phyloP scores from a whole-genome alignment of 1,140 invertebrate species.

The Gonatopus flavifemur region DNA sequence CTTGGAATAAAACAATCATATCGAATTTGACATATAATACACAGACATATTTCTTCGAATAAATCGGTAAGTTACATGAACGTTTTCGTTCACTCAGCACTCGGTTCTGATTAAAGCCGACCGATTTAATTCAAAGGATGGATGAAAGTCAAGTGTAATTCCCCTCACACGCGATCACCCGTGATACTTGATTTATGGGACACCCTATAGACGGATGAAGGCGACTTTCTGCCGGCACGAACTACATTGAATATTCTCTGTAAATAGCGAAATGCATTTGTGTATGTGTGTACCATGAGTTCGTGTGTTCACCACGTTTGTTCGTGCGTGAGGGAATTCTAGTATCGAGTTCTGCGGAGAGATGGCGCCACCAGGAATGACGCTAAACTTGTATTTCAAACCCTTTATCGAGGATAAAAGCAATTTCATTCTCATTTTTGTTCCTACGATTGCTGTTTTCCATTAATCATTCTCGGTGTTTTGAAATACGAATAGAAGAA shows the following conservation, averaged over 20 bases:
- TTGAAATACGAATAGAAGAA: too few relatives aligned
- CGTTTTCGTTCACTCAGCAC: too few relatives aligned
- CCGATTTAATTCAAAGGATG: constrained; percentile 7
- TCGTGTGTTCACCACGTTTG: constrained; percentile 2
- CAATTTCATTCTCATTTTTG: too few relatives aligned
- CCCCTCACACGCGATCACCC: constrained; percentile 15
- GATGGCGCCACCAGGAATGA: constrained; percentile 39
- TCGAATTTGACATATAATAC: too few relatives aligned
- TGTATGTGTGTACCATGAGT: too few relatives aligned
- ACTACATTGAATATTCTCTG: not conserved
- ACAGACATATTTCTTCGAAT: too few relatives aligned
- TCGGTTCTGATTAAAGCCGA: not conserved
- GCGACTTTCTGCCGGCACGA: constrained; percentile 8
- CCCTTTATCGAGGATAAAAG: constrained; percentile 1
- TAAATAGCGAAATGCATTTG: not conserved
- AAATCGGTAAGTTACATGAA: too few relatives aligned
- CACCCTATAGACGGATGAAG: constrained; percentile 6
- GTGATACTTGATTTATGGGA: constrained; percentile 22
- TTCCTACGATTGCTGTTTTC: too few relatives aligned
- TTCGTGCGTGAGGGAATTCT: constrained; percentile 2
- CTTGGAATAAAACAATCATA: too few relatives aligned
- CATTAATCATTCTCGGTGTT: too few relatives aligned
- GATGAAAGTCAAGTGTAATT: constrained; percentile 10
- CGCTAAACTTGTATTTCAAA: too few relatives aligned
- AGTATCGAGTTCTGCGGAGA: constrained; percentile 22